Base-by-base conservation (phyloP, 1,140 invertebrate species). In the Drosophila eugracilis region DNA sequence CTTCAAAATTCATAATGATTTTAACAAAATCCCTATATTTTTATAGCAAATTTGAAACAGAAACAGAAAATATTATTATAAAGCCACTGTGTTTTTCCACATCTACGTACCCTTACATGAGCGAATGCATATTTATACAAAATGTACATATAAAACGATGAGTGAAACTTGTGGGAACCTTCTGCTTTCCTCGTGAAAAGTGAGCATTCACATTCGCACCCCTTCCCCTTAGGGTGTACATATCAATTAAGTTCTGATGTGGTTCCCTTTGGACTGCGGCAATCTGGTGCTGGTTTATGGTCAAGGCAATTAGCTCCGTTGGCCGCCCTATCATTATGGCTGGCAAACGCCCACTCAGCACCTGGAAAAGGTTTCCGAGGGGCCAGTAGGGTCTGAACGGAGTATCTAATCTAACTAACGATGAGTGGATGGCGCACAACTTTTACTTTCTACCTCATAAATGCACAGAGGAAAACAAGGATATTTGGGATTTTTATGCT, bases 271-370 rank as follows among this genome's bases (percentile, higher is more conserved):
- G 47, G 36, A 53, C 45, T 36, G 37, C 24, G 53, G 63, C 72
- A 74, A 79, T 67, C 65, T 69, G 62, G 65, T 65, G 60, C 60
- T 65, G 73, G 48, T 79, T 79, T 67, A 80, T 57, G 48, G 67
- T 59, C 44, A 19, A 32, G 39, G 78, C 78, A 81, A 81, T 79
- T 78, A 74, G 69, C 41, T 57, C 41, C 28, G 41, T 41, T 22
- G 44, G 44, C 54, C 47, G 45, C 44, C 59, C 69, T 69, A 78
- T 78, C 45, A 79, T 79, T 78, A 78, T 47, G 62, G 55, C 60
- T 32, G 17, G 15, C 37, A 12, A 34, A 37, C 75, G 58, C 59
- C 53, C 48, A 60, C 65, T 45, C 22, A 41, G 30, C 41, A 72
- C 69, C 54, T 63, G 47, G 30, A 12, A 30, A 30, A 22, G 45